Evolutionary conservation across 2,888 invertebrate species (phyloP), one percentile per base, ranked within the genome.

Genomic region (Allophyes oxyacanthae): DNA sequence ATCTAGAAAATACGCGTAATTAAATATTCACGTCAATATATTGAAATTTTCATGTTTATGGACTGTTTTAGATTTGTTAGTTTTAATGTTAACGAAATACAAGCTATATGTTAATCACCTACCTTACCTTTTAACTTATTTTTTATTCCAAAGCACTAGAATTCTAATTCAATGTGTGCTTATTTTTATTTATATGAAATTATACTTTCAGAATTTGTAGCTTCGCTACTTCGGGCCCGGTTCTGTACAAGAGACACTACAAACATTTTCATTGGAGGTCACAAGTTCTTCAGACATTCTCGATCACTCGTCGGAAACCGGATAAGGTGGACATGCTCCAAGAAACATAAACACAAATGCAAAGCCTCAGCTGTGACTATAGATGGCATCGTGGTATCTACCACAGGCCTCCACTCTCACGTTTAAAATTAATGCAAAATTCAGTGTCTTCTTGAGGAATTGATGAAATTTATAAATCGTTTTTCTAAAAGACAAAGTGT

Each of bases 231-330:
- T 2, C 82, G 87, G 2, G 84, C 89, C 8, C 82, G 89, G 0
- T 86, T 87, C 52, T 80, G 81, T 36, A 36, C 60, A 13, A 80
- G 78, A 6, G 89, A 89, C 51, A 81, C 87, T 0, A 92, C 88
- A 0, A 89, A 90, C 51, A 92, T 92, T 9, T 84, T 71, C 56
- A 88, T 92, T 4, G 91, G 87, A 11, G 91, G 90, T 0, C 89
- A 90, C 72, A 92, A 92, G 66, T 92, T 88, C 81, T 91, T 88
- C 74, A 79, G 92, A 28, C 92, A 93, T 62, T 93, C 92, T 0
- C 77, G 92, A 2, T 90, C 91, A 0, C 78, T 91, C 9, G 79
- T 89, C 49, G 92, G 92, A 0, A 86, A 92, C 63, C 83, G 92
- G 32, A 90, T 92, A 62, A 77, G 93, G 32, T 93, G 93, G 93